Base-by-base conservation (phyloP, 1,140 invertebrate genomes). In the Anoplolepis gracilipes region DNA sequence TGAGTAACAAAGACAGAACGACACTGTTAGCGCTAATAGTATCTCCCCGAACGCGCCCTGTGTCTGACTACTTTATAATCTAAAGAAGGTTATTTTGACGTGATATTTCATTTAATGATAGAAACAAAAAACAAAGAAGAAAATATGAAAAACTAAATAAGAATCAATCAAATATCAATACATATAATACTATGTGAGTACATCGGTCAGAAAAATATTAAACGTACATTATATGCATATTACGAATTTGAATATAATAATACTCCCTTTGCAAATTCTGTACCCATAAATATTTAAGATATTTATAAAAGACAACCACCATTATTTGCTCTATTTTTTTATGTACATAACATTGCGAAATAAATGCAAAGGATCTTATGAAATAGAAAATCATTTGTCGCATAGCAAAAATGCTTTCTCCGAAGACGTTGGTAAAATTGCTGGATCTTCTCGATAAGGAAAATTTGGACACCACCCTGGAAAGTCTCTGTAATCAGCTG, bases 371-470 rank as follows among this genome's bases (percentile, higher is more conserved):
- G 13, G 1, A 1, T 73, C 53, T 53, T 16, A 5, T 53, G 19
- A 8, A n/a, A 33, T 28, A 33, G 28, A 36, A 36, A 46, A 4
- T 6, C 16, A 55, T 30, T 81, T 8, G 0, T 4, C 11, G 5
- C 6, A 1, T 11, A 46, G 6, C 19, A 36, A 81, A 28, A n/a
- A 95, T 95, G 94, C 79, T 94, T n/a, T 64, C 88, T 19, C 87
- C 92, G 11, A 88, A 90, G 75, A 92, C 94, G 25, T 81, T 95
- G 22, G 73, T 87, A 72, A 97, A 96, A 86, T 65, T 95, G 19
- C 72, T 95, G 28, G 92, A 94, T n/a, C 95, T 98, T 65, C 92
- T 98, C 5, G 96, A 96, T 84, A 96, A 97, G 92, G 96, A 96
- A 84, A 96, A 96, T 85, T 94, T 96, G 11, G 96, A 96, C 70